A percentile compares a stretch with the other conserved stretches of the same genome.
phyloP scores from a whole-genome alignment of 2,888 invertebrate species.

The Cheilosia soror region DNA sequence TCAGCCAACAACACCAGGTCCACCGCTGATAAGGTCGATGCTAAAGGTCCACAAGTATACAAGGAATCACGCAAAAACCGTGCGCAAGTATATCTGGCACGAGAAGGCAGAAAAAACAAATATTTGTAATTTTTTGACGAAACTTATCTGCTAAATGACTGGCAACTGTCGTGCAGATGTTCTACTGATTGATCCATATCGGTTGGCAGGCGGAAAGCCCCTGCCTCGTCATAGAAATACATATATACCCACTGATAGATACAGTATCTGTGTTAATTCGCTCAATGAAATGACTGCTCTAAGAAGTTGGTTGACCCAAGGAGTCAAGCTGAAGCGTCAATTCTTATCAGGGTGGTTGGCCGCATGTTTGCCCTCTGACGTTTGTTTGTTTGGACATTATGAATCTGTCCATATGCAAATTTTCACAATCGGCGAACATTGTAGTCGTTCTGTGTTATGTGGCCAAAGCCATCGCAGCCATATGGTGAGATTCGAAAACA shows the following conservation, averaged over 20 bases:
- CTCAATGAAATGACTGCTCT: slow-evolving; percentile 15
- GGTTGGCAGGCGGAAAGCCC: slow-evolving; percentile 3
- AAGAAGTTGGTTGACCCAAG: slow-evolving; percentile 34
- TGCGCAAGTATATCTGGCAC: background rate
- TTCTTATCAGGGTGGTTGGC: slow-evolving; percentile 53
- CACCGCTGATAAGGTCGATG: slow-evolving; percentile 26
- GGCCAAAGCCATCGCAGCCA: slow-evolving; percentile 10
- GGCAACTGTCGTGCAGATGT: slow-evolving; percentile 55
- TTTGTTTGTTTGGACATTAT: slow-evolving; percentile 47
- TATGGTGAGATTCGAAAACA: slow-evolving; percentile 45
- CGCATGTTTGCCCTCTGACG: slow-evolving; percentile 40
- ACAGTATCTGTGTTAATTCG: background rate
- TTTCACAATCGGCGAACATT: slow-evolving; percentile 38
- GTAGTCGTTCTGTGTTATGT: background rate
- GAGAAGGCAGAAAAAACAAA: background rate
- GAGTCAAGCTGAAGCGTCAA: slow-evolving; percentile 63
- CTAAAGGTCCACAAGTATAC: background rate
- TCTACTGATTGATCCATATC: background rate
- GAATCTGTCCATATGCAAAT: slow-evolving; percentile 62
- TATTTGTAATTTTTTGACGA: slow-evolving; percentile 10
- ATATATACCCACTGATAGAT: background rate
- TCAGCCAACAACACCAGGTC: slow-evolving; percentile 21
- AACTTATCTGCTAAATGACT: slow-evolving; percentile 44
- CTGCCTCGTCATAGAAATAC: slow-evolving; percentile 48
- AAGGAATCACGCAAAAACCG: background rate